Conservation (phyloP, 2,113 vertebrate species). For the Orientallactaga bullata region DNA sequence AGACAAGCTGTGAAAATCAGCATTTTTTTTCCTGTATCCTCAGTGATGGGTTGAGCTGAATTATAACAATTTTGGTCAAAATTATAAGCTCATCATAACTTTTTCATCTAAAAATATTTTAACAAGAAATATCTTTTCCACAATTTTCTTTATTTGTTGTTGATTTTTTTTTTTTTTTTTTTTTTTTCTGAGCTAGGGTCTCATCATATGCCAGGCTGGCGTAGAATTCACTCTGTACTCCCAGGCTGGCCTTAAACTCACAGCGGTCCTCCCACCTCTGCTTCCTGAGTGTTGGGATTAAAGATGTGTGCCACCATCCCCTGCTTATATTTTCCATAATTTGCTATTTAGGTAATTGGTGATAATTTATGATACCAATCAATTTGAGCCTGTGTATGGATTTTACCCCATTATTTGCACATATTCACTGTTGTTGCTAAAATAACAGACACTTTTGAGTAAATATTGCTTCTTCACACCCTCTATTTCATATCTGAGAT, state of each 20-base stretch:
- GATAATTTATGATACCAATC: neutral
- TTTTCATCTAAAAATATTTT: neutral
- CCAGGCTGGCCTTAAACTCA: too few species aligned
- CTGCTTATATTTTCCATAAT: neutral
- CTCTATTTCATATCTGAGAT: neutral
- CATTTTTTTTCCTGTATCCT: neutral
- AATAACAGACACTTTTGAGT: neutral
- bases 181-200: too few species aligned
- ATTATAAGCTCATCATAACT: neutral
- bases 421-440: constrained; percentile 4
- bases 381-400: neutral
- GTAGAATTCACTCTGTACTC: too few species aligned
- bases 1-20: neutral
- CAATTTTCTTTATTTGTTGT: neutral
- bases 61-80: neutral
- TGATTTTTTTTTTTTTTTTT: too few species aligned
- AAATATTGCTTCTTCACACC: neutral
- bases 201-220: too few species aligned
- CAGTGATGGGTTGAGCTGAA: neutral
- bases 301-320: too few species aligned
- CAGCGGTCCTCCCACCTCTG: too few species aligned
- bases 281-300: too few species aligned
- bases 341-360: neutral
- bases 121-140: neutral
- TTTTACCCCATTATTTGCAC: neutral